Evolutionary conservation across 2,113 vertebrate species (phyloP).

Genomic region (Bothrops jararaca): DNA sequence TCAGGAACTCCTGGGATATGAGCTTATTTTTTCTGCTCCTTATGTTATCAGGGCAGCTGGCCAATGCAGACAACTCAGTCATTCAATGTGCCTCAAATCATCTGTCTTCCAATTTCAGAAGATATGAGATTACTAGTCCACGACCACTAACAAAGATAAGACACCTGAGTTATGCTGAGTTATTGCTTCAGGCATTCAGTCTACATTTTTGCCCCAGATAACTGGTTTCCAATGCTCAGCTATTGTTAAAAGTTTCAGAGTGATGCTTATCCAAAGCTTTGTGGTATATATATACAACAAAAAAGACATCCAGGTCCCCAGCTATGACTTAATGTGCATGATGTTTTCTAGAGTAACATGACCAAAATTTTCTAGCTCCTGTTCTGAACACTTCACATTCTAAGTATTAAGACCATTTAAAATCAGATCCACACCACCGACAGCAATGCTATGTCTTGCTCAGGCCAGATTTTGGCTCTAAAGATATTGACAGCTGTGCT

Average conservation of each 20-base stretch:
- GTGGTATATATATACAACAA: not conserved
- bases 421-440: not conserved
- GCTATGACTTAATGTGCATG: not conserved
- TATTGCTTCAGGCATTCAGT: not conserved
- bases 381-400: not conserved
- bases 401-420: not conserved
- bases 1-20: not conserved
- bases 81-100: not conserved
- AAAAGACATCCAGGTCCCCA: not conserved
- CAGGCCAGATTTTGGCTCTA: not conserved
- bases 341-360: not conserved
- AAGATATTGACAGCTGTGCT: not conserved
- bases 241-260: not conserved
- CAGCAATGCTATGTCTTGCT: not conserved
- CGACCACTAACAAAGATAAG: not conserved
- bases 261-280: not conserved
- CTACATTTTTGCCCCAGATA: not conserved
- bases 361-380: not conserved
- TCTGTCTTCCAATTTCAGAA: not conserved
- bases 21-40: not conserved
- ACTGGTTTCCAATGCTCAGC: not conserved
- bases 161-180: not conserved
- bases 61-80: not conserved
- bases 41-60: not conserved
- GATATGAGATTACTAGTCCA: not conserved